A percentile compares a stretch with the other conserved stretches of the same genome.
These are phyloP conservation scores for Neogale vison DNA, from an alignment of 2,113 vertebrate species.

Conservation along the genomic window DNA sequence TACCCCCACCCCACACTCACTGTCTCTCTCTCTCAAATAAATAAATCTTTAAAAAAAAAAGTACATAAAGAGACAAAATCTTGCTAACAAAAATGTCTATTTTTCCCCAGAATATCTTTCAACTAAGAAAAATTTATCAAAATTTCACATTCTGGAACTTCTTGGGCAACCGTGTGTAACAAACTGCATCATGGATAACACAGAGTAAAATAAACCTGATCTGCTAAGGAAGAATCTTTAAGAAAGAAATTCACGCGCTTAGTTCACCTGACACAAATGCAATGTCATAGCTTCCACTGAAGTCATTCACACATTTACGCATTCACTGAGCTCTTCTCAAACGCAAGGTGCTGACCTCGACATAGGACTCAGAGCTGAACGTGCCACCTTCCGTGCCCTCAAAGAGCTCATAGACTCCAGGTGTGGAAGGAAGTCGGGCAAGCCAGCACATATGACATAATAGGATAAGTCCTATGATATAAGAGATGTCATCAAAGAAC, in stretches of 20 bases:
- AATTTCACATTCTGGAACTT: not conserved
- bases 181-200: not conserved
- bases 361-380: not conserved
- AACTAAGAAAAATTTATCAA: not conserved
- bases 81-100: not conserved
- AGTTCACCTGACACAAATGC: not conserved
- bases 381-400: not conserved
- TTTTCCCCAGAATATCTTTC: not conserved
- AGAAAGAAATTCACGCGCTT: not conserved
- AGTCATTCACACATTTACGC: not conserved
- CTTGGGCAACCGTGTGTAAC: not conserved
- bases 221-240: not conserved
- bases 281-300: not conserved
- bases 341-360: not conserved
- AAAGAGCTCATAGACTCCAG: not conserved
- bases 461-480: not conserved
- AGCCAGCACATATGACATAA: not conserved
- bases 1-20: not conserved
- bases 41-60: not conserved
- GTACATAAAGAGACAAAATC: not conserved
- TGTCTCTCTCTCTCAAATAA: not conserved
- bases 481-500: not conserved
- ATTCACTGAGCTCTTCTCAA: not conserved
- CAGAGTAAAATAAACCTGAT: slow-evolving; percentile 24
- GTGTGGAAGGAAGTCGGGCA: not conserved